Conservation (phyloP, 2,113 vertebrate genomes). For the Labeo rohita region DNA sequence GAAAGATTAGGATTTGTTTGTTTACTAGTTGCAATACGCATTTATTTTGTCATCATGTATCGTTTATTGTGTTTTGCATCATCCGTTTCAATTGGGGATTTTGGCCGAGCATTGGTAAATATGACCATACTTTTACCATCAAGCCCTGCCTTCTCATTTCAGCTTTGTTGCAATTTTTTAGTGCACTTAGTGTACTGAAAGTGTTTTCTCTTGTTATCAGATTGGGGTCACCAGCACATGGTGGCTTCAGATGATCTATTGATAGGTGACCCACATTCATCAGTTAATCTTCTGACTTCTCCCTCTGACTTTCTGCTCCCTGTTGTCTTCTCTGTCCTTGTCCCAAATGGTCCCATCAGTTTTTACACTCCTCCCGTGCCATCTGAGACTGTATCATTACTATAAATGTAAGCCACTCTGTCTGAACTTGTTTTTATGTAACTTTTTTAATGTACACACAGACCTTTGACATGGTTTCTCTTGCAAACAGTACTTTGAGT, state of each 20-base stretch:
- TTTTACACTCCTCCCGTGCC: not conserved
- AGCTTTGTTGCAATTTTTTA: not conserved
- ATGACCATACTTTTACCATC: not conserved
- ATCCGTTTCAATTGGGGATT: not conserved
- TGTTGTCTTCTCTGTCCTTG: not conserved
- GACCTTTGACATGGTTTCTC: not conserved
- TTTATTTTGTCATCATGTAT: not conserved
- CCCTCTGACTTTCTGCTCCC: not conserved
- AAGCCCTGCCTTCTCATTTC: not conserved
- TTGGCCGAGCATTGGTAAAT: not conserved
- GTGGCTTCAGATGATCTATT: not conserved
- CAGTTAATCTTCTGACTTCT: not conserved
- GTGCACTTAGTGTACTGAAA: not conserved
- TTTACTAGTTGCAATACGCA: not conserved
- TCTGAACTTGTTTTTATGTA: not conserved
- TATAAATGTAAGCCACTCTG: not conserved
- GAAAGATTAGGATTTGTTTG: no score
- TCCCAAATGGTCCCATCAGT: not conserved
- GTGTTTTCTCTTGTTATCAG: not conserved
- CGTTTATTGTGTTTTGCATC: not conserved
- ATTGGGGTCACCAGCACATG: not conserved
- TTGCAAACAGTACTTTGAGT: slow-evolving; percentile 2
- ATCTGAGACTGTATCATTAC: not conserved
- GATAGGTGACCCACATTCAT: not conserved
- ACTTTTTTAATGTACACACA: not conserved